phyloP scores from a whole-genome alignment of 2,797 vertebrate genomes.

The Sylvia borin region DNA sequence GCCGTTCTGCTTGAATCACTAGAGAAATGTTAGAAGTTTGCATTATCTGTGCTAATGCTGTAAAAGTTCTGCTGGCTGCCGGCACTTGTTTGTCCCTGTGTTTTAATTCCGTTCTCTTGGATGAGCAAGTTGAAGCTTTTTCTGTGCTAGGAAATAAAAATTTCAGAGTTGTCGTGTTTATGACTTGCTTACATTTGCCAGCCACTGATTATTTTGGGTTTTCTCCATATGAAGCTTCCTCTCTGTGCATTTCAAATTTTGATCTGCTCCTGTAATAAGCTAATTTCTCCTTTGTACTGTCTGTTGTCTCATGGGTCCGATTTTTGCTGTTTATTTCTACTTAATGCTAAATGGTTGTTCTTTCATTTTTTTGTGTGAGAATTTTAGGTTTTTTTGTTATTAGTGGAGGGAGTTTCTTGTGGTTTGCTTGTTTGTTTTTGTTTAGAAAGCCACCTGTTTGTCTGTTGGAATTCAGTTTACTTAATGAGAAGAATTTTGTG shows the following conservation, averaged over 20 bases:
- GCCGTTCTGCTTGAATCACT: neutral
- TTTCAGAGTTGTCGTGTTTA: neutral
- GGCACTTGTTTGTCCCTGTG: neutral
- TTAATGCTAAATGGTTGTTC: neutral
- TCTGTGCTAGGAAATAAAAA: neutral
- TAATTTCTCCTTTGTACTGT: neutral
- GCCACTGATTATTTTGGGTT: neutral
- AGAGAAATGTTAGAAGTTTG: neutral
- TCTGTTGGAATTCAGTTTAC: neutral
- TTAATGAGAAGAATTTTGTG: conserved; percentile 26
- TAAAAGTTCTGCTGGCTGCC: neutral
- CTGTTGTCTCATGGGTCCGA: neutral
- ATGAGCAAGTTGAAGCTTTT: neutral
- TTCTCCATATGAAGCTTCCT: neutral
- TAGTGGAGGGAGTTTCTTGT: neutral
- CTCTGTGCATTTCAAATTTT: neutral
- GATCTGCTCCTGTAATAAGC: neutral
- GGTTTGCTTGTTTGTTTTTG: neutral
- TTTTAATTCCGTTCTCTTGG: neutral
- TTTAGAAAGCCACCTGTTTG: neutral
- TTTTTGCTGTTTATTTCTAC: neutral
- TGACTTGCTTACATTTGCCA: neutral
- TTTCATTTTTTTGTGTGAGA: accelerated
- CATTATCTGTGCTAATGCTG: neutral
- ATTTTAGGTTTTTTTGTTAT: neutral